Evolutionary conservation across 2,113 vertebrate species (phyloP).

Genomic region (Saccopteryx bilineata): DNA sequence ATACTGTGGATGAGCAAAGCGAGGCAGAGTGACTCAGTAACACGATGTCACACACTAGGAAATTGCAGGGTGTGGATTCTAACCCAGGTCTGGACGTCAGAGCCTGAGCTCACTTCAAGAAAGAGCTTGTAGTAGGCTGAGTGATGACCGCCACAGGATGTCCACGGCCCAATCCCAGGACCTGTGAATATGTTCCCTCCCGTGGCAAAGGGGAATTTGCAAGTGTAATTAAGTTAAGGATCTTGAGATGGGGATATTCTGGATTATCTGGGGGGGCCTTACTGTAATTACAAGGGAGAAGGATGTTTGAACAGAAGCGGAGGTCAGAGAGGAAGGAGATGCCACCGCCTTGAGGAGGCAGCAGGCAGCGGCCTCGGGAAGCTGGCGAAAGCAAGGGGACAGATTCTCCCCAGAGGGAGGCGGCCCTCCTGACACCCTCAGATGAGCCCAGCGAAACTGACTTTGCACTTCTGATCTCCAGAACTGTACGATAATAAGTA

Average conservation of each 20-base stretch:
- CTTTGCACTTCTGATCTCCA: background rate
- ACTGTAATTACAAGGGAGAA: background rate
- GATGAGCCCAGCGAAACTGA: background rate
- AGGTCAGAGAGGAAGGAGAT: background rate
- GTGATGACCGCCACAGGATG: fast-evolving
- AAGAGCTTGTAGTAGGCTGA: background rate
- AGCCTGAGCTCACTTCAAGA: background rate
- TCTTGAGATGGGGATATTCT: background rate
- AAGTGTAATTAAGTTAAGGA: background rate
- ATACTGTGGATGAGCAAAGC: background rate
- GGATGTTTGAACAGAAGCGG: background rate
- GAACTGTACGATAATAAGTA: background rate
- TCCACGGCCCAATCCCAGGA: background rate
- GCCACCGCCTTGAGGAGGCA: background rate
- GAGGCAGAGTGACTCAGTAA: background rate
- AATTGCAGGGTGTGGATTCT: background rate
- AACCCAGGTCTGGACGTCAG: background rate
- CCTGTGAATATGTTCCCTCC: background rate
- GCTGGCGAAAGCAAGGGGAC: too few relatives aligned
- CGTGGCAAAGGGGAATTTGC: background rate
- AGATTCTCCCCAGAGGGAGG: too few relatives aligned
- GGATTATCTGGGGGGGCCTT: background rate
- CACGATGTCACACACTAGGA: background rate
- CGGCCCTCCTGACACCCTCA: background rate
- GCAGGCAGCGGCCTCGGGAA: background rate